Evolutionary conservation across 2,888 invertebrate genomes (phyloP).

Genomic region (Druceiella hillmani): DNA sequence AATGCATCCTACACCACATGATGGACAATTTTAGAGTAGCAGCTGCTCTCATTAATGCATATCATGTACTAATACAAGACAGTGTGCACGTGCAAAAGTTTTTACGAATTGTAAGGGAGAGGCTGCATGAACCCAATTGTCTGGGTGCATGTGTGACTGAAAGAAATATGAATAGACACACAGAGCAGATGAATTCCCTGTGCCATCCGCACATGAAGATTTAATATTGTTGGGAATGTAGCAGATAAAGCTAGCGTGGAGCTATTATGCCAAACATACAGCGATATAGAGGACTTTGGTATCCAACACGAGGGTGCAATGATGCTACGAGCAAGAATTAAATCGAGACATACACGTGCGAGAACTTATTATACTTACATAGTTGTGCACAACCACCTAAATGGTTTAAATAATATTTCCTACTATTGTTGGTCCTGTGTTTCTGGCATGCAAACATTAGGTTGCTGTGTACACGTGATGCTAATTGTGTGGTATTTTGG

Average conservation of each 20-base stretch:
- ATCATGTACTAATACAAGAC: slow-evolving; percentile 2
- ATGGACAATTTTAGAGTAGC: slow-evolving; percentile 4
- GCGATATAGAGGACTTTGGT: not conserved
- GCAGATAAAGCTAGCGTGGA: slow-evolving; percentile 3
- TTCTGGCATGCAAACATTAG: slow-evolving; percentile 3
- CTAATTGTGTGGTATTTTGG: slow-evolving; percentile 7
- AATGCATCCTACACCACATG: slow-evolving; percentile 2
- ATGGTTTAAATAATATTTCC: not conserved
- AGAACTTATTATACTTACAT: slow-evolving; percentile 2
- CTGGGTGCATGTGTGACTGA: too few species aligned
- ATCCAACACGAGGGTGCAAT: not conserved
- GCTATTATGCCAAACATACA: slow-evolving; percentile 3
- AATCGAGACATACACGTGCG: slow-evolving; percentile 4
- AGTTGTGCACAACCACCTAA: slow-evolving; percentile 2
- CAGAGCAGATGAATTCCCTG: too few species aligned
- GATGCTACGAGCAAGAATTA: slow-evolving; percentile 4
- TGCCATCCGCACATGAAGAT: too few species aligned
- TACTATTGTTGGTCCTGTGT: slow-evolving; percentile 6
- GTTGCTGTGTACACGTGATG: slow-evolving; percentile 6
- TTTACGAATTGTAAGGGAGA: not conserved
- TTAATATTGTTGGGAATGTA: slow-evolving; percentile 1
- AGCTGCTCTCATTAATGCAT: slow-evolving; percentile 6
- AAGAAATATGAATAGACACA: too few species aligned
- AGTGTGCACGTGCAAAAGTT: not conserved
- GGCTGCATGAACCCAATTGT: too few species aligned